Percentiles rank a stretch among this genome's conserved stretches.
Conservation (phyloP, 2,888 invertebrate genomes). For the Coenonympha arcania region DNA sequence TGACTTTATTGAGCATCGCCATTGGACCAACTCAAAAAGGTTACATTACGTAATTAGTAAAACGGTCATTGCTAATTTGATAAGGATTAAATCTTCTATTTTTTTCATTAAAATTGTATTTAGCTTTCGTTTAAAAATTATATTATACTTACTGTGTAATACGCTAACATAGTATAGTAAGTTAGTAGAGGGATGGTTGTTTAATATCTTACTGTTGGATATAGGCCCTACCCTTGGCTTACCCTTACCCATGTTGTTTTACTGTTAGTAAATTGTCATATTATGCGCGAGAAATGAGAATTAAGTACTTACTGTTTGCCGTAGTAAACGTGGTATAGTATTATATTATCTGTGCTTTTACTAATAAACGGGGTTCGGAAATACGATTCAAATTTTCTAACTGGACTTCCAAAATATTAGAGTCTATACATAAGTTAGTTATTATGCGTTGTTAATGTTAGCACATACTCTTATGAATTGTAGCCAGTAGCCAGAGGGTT, state of each 20-base stretch:
- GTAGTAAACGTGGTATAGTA: too few species aligned
- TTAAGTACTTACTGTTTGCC: too few species aligned
- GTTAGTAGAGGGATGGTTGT: background rate
- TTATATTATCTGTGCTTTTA: too few species aligned
- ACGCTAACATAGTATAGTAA: too few species aligned
- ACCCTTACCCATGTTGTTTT: too few species aligned
- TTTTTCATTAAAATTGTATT: background rate
- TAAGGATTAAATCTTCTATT: background rate
- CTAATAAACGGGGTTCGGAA: too few species aligned
- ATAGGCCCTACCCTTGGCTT: background rate
- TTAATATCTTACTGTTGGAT: background rate
- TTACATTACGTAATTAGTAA: slow-evolving; percentile 36
- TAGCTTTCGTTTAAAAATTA: background rate
- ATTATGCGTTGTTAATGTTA: too few species aligned
- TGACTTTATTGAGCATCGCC: slow-evolving; percentile 30
- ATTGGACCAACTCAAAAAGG: slow-evolving; percentile 17
- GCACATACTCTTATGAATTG: background rate
- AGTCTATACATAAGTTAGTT: too few species aligned
- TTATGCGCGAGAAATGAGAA: too few species aligned
- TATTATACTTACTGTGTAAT: background rate
- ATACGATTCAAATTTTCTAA: too few species aligned
- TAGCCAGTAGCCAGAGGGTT: slow-evolving; percentile 4
- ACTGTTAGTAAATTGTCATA: too few species aligned
- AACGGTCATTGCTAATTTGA: slow-evolving; percentile 25
- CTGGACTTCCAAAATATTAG: too few species aligned